Percentiles rank a stretch among this genome's conserved stretches.
Conservation (phyloP, 2,797 vertebrate genomes). For the Garrulus glandarius region DNA sequence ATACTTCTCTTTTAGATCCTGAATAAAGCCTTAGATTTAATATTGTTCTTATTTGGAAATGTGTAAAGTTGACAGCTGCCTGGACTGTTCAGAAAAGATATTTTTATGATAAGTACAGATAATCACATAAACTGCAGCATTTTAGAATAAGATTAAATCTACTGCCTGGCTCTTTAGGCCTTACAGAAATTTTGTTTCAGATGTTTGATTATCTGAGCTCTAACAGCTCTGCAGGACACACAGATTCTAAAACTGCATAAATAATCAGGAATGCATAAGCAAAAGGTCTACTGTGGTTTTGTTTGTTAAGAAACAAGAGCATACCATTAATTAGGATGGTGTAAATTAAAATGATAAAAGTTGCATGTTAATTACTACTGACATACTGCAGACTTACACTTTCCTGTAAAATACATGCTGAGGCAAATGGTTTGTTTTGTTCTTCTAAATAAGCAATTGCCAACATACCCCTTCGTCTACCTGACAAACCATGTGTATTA, state of each 20-base stretch:
- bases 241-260: not conserved
- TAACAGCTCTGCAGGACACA: not conserved
- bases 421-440: not conserved
- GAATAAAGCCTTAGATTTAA: not conserved
- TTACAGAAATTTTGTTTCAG: conserved; percentile 1
- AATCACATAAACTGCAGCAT: not conserved
- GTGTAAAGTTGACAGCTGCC: not conserved
- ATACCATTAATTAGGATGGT: not conserved
- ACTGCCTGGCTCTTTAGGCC: not conserved
- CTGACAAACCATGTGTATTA: not conserved
- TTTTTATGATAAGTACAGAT: not conserved
- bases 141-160: not conserved
- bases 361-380: not conserved
- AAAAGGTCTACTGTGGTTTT: not conserved
- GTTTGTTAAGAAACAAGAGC: not conserved
- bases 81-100: not conserved
- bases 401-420: not conserved
- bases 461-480: not conserved
- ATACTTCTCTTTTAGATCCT: not conserved
- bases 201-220: not conserved
- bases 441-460: not conserved
- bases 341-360: not conserved
- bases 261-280: not conserved
- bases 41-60: not conserved
- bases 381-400: not conserved